Conservation (phyloP, 2,797 vertebrate species). For the Lacerta agilis region DNA sequence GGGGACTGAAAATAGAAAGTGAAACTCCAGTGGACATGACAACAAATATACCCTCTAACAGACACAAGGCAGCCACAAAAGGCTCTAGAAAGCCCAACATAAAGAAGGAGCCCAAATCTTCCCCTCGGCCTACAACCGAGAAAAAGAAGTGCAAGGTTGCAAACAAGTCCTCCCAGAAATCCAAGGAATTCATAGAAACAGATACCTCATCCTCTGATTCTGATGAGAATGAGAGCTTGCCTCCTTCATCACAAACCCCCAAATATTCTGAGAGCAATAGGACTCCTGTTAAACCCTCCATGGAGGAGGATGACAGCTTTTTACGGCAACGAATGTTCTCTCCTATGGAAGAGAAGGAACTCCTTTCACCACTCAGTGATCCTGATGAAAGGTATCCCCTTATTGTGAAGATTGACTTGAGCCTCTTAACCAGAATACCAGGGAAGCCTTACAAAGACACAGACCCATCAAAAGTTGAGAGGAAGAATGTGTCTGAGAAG, state of each 20-base stretch:
- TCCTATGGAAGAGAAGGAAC: slow-evolving; percentile 96
- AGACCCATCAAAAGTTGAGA: slow-evolving; percentile 87
- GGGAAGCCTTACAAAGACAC: slow-evolving; percentile 92
- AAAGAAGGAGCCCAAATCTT: slow-evolving; percentile 96
- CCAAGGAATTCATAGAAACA: slow-evolving; percentile 94
- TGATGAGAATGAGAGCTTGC: slow-evolving; percentile 95
- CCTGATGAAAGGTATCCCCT: slow-evolving; percentile 92
- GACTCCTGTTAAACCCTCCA: slow-evolving; percentile 88
- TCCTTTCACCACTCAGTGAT: slow-evolving; percentile 95
- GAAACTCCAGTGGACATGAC: slow-evolving; percentile 91
- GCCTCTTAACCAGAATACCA: slow-evolving; percentile 91
- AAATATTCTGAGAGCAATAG: slow-evolving; percentile 95
- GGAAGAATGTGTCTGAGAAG: slow-evolving; percentile 87
- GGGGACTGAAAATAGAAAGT: slow-evolving; percentile 95
- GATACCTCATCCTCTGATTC: slow-evolving; percentile 98
- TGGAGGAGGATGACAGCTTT: slow-evolving; percentile 86
- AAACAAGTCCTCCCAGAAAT: slow-evolving; percentile 91
- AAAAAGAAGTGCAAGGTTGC: slow-evolving; percentile 92
- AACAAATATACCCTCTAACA: slow-evolving; percentile 84
- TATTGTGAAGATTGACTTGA: slow-evolving; percentile 97
- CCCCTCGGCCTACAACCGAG: slow-evolving; percentile 86
- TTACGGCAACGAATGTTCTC: slow-evolving; percentile 88
- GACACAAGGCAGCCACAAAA: slow-evolving; percentile 93
- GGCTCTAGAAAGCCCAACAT: slow-evolving; percentile 94
- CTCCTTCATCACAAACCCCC: slow-evolving; percentile 95